Conservation (phyloP, 2,797 vertebrate species). For the Morus bassanus region DNA sequence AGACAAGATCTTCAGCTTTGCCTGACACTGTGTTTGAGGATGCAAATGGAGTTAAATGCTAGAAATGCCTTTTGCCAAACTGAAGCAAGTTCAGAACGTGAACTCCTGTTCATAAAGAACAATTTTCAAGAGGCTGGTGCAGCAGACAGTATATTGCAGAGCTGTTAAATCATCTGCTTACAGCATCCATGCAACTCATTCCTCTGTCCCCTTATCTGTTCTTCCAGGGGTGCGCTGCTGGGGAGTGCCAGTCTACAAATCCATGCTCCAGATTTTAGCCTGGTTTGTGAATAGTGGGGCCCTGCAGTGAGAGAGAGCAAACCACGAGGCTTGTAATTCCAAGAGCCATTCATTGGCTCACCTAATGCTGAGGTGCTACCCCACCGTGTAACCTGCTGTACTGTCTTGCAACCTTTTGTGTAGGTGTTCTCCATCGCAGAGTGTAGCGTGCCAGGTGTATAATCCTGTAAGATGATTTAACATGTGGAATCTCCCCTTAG, state of each 20-base stretch:
- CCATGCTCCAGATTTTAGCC: background rate
- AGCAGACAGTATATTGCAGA: background rate
- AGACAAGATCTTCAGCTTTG: background rate
- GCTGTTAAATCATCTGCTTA: background rate
- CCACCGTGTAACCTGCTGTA: rapidly evolving
- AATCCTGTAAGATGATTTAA: background rate
- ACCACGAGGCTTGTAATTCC: background rate
- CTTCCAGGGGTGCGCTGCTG: background rate
- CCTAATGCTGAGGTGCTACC: background rate
- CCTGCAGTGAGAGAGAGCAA: background rate
- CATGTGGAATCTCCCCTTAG: background rate
- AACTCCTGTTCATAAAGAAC: background rate
- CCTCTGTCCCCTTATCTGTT: background rate
- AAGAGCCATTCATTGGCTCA: background rate
- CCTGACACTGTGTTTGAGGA: background rate
- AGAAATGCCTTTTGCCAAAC: background rate
- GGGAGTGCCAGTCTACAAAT: background rate
- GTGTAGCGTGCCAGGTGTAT: background rate
- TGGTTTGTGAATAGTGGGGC: background rate
- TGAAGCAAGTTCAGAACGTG: background rate
- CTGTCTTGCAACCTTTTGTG: background rate
- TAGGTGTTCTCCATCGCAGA: background rate
- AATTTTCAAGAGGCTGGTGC: background rate
- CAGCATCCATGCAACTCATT: background rate
- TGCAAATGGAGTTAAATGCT: background rate